Conservation (phyloP, 2,888 invertebrate genomes). For the Cosmia trapezina region DNA sequence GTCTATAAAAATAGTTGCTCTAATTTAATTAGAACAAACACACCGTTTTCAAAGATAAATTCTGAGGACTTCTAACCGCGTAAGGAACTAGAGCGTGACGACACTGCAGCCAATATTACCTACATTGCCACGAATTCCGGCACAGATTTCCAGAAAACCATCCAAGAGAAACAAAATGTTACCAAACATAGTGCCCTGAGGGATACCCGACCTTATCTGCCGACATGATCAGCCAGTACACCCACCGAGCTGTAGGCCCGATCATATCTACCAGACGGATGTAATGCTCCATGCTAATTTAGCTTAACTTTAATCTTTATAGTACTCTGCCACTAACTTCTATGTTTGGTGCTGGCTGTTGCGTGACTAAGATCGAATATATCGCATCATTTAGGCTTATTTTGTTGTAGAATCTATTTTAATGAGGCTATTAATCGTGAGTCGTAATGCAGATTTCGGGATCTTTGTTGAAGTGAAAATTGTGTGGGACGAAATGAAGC, state of each 20-base stretch:
- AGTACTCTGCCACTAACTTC: constrained; percentile 62
- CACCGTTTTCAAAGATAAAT: not conserved
- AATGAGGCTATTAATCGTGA: constrained; percentile 53
- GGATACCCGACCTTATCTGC: constrained; percentile 50
- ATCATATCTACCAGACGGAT: constrained; percentile 62
- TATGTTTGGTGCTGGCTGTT: constrained; percentile 65
- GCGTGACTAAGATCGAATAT: constrained; percentile 69
- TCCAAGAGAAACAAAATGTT: constrained; percentile 37
- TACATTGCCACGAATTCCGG: not conserved
- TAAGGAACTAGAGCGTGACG: not conserved
- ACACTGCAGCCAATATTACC: constrained; percentile 3
- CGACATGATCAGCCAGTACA: constrained; percentile 56
- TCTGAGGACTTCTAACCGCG: not conserved
- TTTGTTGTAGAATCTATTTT: constrained; percentile 58
- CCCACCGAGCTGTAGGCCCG: constrained; percentile 57
- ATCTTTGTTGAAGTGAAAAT: constrained; percentile 52
- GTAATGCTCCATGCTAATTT: constrained; percentile 61
- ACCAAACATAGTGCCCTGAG: constrained; percentile 52
- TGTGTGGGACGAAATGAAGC: constrained; percentile 45
- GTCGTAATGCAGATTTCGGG: constrained; percentile 42
- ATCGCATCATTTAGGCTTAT: constrained; percentile 62
- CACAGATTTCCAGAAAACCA: constrained; percentile 34
- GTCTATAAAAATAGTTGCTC: constrained; percentile 30
- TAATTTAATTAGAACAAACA: constrained; percentile 8
- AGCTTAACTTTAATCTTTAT: constrained; percentile 75